A percentile compares a stretch with the other conserved stretches of the same genome.
Evolutionary conservation across 2,888 invertebrate species (phyloP).

Genomic region (Drosophila neutralis): DNA sequence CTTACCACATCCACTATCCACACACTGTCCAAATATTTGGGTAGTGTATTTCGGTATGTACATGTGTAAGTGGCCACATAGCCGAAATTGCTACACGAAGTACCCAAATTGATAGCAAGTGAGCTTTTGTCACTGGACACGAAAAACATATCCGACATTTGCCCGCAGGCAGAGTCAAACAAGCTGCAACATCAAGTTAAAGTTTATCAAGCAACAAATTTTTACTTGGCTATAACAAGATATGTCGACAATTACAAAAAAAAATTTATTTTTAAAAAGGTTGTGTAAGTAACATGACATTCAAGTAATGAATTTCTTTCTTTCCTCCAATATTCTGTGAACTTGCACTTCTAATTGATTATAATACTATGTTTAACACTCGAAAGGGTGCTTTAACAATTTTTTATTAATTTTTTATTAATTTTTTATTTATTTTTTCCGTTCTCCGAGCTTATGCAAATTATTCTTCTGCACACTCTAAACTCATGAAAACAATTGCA

Average conservation of each 20-base stretch:
- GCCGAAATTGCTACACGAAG: slow-evolving; percentile 50
- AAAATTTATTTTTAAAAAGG: no score
- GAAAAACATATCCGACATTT: slow-evolving; percentile 28
- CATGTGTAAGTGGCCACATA: slow-evolving; percentile 30
- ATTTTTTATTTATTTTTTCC: not conserved
- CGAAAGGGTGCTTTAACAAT: not conserved
- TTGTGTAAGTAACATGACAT: not conserved
- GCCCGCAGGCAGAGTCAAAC: not conserved
- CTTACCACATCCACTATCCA: slow-evolving; percentile 18
- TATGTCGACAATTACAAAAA: not conserved
- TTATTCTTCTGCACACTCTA: slow-evolving; percentile 15
- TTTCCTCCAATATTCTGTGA: not conserved
- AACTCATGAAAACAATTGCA: slow-evolving; percentile 41
- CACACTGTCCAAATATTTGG: slow-evolving; percentile 59
- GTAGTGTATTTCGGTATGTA: slow-evolving; percentile 19
- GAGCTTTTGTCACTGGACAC: slow-evolving; percentile 43
- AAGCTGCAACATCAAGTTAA: not conserved
- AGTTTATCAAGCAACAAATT: not conserved
- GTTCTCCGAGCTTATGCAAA: slow-evolving; percentile 24
- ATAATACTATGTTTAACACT: not conserved
- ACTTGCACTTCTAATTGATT: not conserved
- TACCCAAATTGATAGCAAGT: slow-evolving; percentile 53
- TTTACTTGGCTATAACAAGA: not conserved
- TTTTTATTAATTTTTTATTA: no score
- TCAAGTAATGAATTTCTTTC: no score